phyloP scores from a whole-genome alignment of 2,797 vertebrate genomes.

The Oreochromis grahami region DNA sequence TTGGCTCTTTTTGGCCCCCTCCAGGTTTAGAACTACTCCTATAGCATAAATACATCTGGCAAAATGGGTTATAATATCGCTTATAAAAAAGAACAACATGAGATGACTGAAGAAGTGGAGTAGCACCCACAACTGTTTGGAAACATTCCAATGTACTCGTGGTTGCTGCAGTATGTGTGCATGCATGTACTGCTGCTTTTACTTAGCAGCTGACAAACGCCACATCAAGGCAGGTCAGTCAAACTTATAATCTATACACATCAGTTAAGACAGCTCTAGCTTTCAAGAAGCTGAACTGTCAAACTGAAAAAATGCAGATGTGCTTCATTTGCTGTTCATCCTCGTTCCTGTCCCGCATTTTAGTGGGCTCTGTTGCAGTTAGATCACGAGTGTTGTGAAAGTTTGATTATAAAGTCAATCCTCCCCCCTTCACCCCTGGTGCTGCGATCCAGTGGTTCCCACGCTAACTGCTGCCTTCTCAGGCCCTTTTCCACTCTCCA shows the following conservation, averaged over 20 bases:
- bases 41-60: constrained; percentile 26
- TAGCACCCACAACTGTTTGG: background rate
- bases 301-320: constrained; percentile 29
- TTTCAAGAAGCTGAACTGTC: constrained; percentile 17
- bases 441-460: constrained; percentile 70
- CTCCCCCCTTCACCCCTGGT: background rate
- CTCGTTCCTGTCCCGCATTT: background rate
- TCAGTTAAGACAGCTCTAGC: background rate
- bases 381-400: constrained; percentile 49
- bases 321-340: background rate
- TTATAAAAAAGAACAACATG: constrained; percentile 27
- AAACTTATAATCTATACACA: background rate
- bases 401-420: constrained; percentile 72
- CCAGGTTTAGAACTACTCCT: constrained; percentile 7
- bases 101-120: background rate
- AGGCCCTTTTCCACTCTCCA: constrained; percentile 43
- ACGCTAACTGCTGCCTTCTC: constrained; percentile 71
- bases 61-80: constrained; percentile 21
- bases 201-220: constrained; percentile 17
- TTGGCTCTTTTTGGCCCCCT: background rate
- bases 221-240: constrained; percentile 16
- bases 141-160: constrained; percentile 17
- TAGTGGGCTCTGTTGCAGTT: constrained; percentile 4
- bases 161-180: constrained; percentile 2
- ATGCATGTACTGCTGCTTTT: background rate